Conservation (phyloP, 1,140 invertebrate genomes). For the Polypedilum vanderplanki region DNA sequence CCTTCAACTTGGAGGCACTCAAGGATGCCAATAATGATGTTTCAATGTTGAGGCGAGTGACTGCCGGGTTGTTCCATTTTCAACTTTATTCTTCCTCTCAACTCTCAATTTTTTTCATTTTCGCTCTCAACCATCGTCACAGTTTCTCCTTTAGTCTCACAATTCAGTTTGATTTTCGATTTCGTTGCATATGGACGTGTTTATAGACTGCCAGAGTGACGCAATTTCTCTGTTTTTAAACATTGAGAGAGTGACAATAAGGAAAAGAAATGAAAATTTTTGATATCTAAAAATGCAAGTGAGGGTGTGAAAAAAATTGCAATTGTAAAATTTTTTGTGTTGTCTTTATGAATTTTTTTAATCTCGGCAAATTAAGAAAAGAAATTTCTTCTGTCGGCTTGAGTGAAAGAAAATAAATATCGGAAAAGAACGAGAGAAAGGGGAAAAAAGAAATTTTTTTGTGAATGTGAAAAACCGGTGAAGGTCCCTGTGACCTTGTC, state of each 20-base stretch:
- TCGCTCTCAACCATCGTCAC: background rate
- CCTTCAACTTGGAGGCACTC: background rate
- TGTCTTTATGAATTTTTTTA: background rate
- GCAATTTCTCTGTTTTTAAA: background rate
- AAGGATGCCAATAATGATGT: background rate
- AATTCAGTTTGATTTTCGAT: conserved; percentile 3
- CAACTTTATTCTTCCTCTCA: background rate
- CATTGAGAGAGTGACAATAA: background rate
- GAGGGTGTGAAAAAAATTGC: background rate
- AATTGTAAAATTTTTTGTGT: background rate
- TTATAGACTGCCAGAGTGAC: background rate
- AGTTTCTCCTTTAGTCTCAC: background rate
- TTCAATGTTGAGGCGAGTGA: background rate
- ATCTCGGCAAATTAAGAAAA: background rate
- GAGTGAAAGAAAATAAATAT: background rate
- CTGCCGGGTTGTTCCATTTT: background rate
- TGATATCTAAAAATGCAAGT: background rate
- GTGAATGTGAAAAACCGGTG: background rate
- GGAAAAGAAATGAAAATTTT: background rate
- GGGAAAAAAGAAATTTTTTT: background rate
- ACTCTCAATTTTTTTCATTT: background rate
- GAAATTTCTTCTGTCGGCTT: background rate
- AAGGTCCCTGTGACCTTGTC: conserved; percentile 25
- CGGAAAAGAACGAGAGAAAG: background rate
- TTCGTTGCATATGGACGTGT: background rate